Evolutionary conservation across 1,140 invertebrate genomes (phyloP).

Genomic region (Drosophila bipectinata): DNA sequence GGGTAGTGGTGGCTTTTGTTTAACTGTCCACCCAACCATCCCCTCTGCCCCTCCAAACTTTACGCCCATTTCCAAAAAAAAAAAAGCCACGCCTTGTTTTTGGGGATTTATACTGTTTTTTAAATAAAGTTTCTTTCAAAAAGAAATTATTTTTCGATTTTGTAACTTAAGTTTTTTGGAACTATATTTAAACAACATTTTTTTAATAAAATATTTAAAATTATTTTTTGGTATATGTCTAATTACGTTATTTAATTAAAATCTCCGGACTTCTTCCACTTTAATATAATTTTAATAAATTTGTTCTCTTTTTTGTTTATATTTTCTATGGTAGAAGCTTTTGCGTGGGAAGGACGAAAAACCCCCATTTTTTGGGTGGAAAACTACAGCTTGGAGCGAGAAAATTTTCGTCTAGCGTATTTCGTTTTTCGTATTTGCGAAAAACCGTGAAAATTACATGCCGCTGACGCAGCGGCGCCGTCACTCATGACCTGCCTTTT

Average conservation of each 20-base stretch:
- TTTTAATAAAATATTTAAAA: too few species aligned
- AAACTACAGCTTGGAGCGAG: slow-evolving; percentile 3
- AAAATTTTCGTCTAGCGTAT: slow-evolving; percentile 61
- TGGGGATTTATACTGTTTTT: too few species aligned
- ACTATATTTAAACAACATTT: too few species aligned
- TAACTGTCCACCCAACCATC: background rate
- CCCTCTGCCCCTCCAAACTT: too few species aligned
- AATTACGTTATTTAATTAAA: too few species aligned
- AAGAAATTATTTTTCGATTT: too few species aligned
- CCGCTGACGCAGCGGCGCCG: slow-evolving; percentile 73
- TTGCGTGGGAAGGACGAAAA: background rate
- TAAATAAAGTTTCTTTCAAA: too few species aligned
- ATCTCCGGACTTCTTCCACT: too few species aligned
- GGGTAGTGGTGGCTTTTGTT: background rate
- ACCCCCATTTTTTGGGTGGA: background rate
- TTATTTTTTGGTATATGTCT: too few species aligned
- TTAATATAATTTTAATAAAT: too few species aligned
- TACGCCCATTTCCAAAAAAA: too few species aligned
- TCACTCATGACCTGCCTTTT: slow-evolving; percentile 63
- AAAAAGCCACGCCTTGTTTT: background rate
- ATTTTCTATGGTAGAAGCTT: background rate
- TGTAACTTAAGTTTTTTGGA: too few species aligned
- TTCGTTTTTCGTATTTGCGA: slow-evolving; percentile 76
- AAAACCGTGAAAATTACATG: slow-evolving; percentile 78
- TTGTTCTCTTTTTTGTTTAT: slow-evolving; percentile 10